Base-by-base conservation (phyloP, 92 coral and sea anemone species). In the Phenganax stokvisi region DNA sequence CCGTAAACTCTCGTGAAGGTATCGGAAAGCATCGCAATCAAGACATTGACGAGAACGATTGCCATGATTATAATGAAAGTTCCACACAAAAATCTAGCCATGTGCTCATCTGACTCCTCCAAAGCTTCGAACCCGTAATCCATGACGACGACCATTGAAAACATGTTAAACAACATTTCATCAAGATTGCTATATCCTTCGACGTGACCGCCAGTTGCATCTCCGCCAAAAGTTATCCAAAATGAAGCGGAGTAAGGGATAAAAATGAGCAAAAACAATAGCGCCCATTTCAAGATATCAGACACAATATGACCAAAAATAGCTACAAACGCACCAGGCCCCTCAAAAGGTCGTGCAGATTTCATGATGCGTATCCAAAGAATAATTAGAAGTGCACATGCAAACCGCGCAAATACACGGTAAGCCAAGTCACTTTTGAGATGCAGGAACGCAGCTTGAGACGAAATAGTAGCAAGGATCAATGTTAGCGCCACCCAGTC, bases 231-330 rank as follows among this genome's bases (percentile, higher is more conserved):
- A 47, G 92, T 89, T 92, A 94, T 94, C 98, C 98, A 94, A 84
- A 94, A 94, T 74, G 98, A 94, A 61, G 96, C 98, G 27, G 98
- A 90, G 84, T 94, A 94, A 6, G 98, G 97, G 68, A 94, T 92
- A 83, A 92, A 94, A 59, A 94, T 85, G 28, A 87, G 85, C 51
- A 92, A 85, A 64, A 88, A 94, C 54, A 94, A 88, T 69, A 92
- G 89, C 1, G 84, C 90, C 85, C 92, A 94, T 81, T 92, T 94
- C 10, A 94, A 83, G 44, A 90, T 86, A 76, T 94, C 98, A 47
- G 72, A 81, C 57, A 92, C 84, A 57, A 94, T 82, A 76, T 94
- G 97, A 57, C 97, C 88, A 51, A 92, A 86, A 90, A 94, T 94
- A 51, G 91, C 97, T 59, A 94, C 97, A 71, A 94, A 94, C 4